phyloP scores from a whole-genome alignment of 2,888 invertebrate genomes.

The Rotaria socialis region DNA sequence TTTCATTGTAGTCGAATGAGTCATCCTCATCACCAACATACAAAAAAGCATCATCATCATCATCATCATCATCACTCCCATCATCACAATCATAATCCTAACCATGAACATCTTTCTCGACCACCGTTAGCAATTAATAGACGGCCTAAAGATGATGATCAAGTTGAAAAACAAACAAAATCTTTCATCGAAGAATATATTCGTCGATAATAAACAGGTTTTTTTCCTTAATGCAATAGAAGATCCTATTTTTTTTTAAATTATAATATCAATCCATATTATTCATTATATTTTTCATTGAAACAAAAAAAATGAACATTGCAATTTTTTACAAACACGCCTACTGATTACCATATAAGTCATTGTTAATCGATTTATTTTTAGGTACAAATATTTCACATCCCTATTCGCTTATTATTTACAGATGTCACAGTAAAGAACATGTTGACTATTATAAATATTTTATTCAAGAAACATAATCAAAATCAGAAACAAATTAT shows the following conservation, averaged over 20 bases:
- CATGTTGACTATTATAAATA: neutral
- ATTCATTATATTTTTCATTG: neutral
- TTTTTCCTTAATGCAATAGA: no score
- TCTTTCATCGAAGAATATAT: slow-evolving; percentile 6
- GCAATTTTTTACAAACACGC: no score
- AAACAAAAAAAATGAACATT: neutral
- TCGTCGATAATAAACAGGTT: neutral
- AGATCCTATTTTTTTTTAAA: no score
- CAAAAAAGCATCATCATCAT: neutral
- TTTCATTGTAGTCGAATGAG: no score
- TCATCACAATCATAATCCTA: neutral
- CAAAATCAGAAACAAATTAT: neutral
- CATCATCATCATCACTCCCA: neutral
- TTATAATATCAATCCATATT: no score
- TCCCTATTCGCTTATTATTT: neutral
- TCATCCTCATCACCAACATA: neutral
- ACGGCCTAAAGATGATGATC: neutral
- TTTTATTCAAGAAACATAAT: neutral
- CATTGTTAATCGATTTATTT: neutral
- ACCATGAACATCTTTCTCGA: neutral
- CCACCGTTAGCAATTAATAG: neutral
- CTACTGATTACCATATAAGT: neutral
- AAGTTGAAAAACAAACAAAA: neutral
- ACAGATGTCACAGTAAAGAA: neutral
- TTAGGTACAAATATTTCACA: neutral